phyloP scores from a whole-genome alignment of 1,140 invertebrate genomes.

The Charaxes varanes region DNA sequence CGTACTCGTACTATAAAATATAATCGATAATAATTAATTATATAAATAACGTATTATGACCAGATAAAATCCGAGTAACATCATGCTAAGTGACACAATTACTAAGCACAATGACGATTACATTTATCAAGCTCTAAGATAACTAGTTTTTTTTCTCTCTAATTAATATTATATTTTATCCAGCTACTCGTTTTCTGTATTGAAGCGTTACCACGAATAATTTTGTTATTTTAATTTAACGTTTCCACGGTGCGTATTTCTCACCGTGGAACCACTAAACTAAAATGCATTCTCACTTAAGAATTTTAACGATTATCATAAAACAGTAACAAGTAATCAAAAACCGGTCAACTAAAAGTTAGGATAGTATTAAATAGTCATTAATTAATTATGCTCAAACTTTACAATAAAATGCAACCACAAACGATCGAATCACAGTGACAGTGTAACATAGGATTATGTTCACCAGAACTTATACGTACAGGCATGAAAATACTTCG shows the following conservation, averaged over 20 bases:
- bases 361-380: constrained; percentile 32
- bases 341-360: constrained; percentile 25
- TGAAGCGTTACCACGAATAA: constrained; percentile 61
- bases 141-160: constrained; percentile 52
- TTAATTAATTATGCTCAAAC: constrained; percentile 32
- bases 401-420: constrained; percentile 59
- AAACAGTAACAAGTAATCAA: constrained; percentile 21
- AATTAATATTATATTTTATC: constrained; percentile 54
- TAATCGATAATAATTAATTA: no score
- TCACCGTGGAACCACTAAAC: no score
- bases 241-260: constrained; percentile 13
- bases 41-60: constrained; percentile 48
- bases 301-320: constrained; percentile 23
- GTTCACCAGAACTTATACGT: constrained; percentile 60
- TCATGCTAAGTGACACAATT: constrained; percentile 63
- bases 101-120: constrained; percentile 71
- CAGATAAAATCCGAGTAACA: constrained; percentile 56
- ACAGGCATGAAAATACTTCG: constrained; percentile 48
- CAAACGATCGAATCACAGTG: constrained; percentile 68
- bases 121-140: constrained; percentile 68
- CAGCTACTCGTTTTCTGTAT: constrained; percentile 59
- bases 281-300: constrained; percentile 22
- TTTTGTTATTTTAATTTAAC: constrained; percentile 32
- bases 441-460: constrained; percentile 62
- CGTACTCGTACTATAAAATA: no score